Evolutionary conservation across 2,888 invertebrate species (phyloP).

Genomic region (Dryadula phaetusa): DNA sequence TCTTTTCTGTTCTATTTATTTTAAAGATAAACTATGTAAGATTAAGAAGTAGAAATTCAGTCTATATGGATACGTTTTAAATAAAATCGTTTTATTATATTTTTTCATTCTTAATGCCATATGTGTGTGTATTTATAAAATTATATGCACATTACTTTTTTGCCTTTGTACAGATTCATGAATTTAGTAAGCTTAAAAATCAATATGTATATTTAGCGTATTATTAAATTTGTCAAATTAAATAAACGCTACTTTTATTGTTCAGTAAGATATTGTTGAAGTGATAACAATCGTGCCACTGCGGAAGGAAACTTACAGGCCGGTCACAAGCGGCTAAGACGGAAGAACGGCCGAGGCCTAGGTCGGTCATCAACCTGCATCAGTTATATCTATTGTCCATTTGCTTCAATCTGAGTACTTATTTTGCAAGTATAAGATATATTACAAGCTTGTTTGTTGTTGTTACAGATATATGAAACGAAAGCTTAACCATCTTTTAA

Average conservation of each 20-base stretch:
- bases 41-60: too few species aligned
- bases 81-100: too few species aligned
- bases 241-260: conserved; percentile 17
- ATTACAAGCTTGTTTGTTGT: background rate
- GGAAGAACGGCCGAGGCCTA: conserved; percentile 45
- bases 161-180: background rate
- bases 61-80: too few species aligned
- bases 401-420: background rate
- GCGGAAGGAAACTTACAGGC: conserved; percentile 45
- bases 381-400: background rate
- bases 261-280: conserved; percentile 34
- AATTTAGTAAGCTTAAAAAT: background rate
- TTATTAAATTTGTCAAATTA: conserved; percentile 27
- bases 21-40: too few species aligned
- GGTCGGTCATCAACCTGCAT: conserved; percentile 49
- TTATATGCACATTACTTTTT: too few species aligned
- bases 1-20: too few species aligned
- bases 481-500: background rate
- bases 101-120: too few species aligned
- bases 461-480: background rate
- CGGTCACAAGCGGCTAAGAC: conserved; percentile 38
- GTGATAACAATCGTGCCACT: conserved; percentile 15
- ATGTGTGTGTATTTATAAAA: background rate
- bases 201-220: too few species aligned
- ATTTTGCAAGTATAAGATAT: background rate